Evolutionary conservation across 2,113 vertebrate genomes (phyloP).

Genomic region (Heliornis fulica): DNA sequence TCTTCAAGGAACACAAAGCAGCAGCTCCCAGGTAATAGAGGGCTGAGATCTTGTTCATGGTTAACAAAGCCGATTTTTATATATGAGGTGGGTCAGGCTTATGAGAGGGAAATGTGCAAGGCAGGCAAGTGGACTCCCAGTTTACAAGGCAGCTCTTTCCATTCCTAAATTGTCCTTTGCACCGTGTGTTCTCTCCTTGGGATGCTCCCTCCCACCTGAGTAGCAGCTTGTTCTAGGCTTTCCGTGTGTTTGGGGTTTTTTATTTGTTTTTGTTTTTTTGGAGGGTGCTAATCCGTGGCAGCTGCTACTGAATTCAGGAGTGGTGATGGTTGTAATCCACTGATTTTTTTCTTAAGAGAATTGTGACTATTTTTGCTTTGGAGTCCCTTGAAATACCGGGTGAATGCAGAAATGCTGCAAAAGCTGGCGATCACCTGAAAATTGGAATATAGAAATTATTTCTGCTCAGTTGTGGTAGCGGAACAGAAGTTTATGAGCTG

Average conservation of each 20-base stretch:
- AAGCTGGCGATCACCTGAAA: neutral
- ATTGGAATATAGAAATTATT: neutral
- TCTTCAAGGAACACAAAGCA: neutral
- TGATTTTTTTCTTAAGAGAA: neutral
- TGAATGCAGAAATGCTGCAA: neutral
- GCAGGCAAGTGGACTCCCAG: neutral
- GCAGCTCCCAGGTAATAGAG: neutral
- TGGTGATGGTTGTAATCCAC: neutral
- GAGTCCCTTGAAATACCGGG: neutral
- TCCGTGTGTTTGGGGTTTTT: neutral
- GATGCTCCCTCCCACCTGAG: neutral
- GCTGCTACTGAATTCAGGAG: neutral
- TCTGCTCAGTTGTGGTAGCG: neutral
- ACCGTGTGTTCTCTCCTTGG: accelerated
- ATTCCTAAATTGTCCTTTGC: neutral
- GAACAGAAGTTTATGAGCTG: neutral
- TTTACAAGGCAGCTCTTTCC: neutral
- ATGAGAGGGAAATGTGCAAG: neutral
- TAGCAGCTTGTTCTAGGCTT: neutral
- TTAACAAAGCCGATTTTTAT: accelerated
- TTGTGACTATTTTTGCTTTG: neutral
- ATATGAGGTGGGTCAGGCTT: neutral
- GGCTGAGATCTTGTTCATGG: neutral
- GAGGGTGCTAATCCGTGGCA: neutral
- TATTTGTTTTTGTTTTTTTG: neutral